These are phyloP conservation scores for Tetragonula carbonaria DNA, from an alignment of 2,888 invertebrate genomes.

Conservation along the genomic window DNA sequence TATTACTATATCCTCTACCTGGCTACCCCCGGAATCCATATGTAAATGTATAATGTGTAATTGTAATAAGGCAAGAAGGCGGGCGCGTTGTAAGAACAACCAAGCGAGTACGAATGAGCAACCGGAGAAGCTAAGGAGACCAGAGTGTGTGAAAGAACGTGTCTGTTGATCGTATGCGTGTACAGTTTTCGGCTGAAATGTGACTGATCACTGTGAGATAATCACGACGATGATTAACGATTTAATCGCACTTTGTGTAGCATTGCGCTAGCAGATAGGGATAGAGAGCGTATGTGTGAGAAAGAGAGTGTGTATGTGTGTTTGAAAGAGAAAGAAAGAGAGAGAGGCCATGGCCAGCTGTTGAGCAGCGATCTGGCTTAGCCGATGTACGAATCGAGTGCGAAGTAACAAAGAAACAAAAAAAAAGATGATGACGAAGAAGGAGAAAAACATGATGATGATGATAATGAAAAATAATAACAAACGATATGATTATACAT, in stretches of 20 bases:
- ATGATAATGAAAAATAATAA: slow-evolving; percentile 26
- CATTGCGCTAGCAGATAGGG: slow-evolving; percentile 13
- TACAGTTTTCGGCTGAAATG: slow-evolving; percentile 34
- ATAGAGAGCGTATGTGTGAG: background rate
- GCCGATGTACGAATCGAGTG: slow-evolving; percentile 67
- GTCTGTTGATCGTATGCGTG: slow-evolving; percentile 30
- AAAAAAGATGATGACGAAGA: slow-evolving; percentile 6
- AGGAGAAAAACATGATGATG: background rate
- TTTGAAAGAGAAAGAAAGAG: background rate
- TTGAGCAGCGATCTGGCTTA: slow-evolving; percentile 78
- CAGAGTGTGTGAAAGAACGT: slow-evolving; percentile 21
- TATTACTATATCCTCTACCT: slow-evolving; percentile 77
- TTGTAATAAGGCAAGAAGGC: slow-evolving; percentile 73
- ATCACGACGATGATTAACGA: slow-evolving; percentile 7
- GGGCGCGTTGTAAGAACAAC: slow-evolving; percentile 62
- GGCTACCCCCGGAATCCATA: slow-evolving; percentile 81
- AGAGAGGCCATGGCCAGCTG: slow-evolving; percentile 71
- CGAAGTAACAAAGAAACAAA: slow-evolving; percentile 58
- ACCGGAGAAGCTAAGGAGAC: slow-evolving; percentile 24
- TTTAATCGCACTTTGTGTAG: slow-evolving; percentile 16
- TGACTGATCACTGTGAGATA: slow-evolving; percentile 13
- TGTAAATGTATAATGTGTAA: slow-evolving; percentile 79
- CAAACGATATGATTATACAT: slow-evolving; percentile 79
- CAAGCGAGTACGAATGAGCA: slow-evolving; percentile 43
- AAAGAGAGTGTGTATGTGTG: too few relatives aligned